Evolutionary conservation across 2,113 vertebrate genomes (phyloP), one percentile per base, ranked within the genome.

Genomic region (Hyperoodon ampullatus): DNA sequence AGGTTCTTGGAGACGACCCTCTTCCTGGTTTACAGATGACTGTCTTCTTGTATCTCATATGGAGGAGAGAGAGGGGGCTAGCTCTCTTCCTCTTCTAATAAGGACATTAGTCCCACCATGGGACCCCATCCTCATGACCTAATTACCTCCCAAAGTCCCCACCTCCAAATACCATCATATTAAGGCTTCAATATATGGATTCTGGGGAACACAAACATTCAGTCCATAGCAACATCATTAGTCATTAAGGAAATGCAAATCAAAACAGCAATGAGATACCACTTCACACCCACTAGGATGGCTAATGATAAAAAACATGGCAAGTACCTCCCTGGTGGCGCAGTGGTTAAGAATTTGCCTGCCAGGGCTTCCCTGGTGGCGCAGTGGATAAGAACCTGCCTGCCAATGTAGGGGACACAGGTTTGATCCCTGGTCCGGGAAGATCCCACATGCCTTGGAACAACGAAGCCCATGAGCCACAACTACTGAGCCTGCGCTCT

Each of bases 161-260:
- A 47, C 70, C 39, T 84, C 39, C 9, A 68, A 90, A 90, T 66
- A 90, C 39, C 28, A 30, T 83, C 35, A 66, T 28, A 35, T 61
- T 47, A 75, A 50, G 47, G 8, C 15, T 83, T 75, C 5, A 26
- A 9, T 28, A 60, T 82, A 58, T 55, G 58, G 63, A 83, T 74
- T 89, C 53, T 19, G 47, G 44, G 60, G 80, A 66, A 74, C 58
- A 90, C 47, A 84, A 53, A 47, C 70, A 82, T 88, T 88, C 53
- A 44, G 80, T 84, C 13, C 18, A 35, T n/a, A 75, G 77, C n/a
- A 24, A 71, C 55, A 47, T 77, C 44, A 55, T 70, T 53, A 47
- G 24, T 35, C 42, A 53, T 90, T 75, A 92, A 15, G 14, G 47
- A 89, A 81, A 66, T 35, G 28, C 87, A 87, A 93, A 86, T 97